Evolutionary conservation across 1,140 invertebrate genomes (phyloP).

Genomic region (Triops cancriformis): DNA sequence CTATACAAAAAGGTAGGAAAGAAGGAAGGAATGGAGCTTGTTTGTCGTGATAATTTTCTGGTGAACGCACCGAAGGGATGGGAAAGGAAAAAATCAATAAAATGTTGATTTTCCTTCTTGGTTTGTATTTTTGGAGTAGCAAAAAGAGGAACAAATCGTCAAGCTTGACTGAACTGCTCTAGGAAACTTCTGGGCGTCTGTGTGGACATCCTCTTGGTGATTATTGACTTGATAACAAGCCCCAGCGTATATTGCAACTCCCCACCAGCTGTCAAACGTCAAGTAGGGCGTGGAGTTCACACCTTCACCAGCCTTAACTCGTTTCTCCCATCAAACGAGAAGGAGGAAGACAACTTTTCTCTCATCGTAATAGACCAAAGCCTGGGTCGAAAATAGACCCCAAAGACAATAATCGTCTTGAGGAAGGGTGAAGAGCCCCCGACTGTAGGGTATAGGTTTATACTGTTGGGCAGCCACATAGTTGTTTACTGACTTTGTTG

Average conservation of each 20-base stretch:
- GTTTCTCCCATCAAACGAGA: not conserved
- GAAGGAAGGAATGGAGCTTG: not conserved
- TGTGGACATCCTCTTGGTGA: not conserved
- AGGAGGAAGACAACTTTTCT: not conserved
- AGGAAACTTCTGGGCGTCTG: not conserved
- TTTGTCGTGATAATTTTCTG: constrained; percentile 4
- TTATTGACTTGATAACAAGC: not conserved
- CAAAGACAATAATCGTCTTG: not conserved
- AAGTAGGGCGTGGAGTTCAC: not conserved
- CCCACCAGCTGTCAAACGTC: not conserved
- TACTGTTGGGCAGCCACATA: not conserved
- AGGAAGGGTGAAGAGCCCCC: not conserved
- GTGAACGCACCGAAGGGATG: not conserved
- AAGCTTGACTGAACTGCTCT: not conserved
- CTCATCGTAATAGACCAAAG: not conserved
- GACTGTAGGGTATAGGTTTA: not conserved
- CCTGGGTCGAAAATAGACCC: not conserved
- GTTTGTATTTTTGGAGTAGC: not conserved
- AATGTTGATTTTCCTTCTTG: not conserved
- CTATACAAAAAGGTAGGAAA: not conserved
- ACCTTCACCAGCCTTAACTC: not conserved
- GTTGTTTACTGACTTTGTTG: not conserved
- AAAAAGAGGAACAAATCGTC: not conserved
- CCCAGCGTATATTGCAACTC: not conserved
- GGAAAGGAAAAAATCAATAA: not conserved